These are phyloP conservation scores for Brotula barbata DNA, from an alignment of 2,797 vertebrate genomes.

Conservation along the genomic window DNA sequence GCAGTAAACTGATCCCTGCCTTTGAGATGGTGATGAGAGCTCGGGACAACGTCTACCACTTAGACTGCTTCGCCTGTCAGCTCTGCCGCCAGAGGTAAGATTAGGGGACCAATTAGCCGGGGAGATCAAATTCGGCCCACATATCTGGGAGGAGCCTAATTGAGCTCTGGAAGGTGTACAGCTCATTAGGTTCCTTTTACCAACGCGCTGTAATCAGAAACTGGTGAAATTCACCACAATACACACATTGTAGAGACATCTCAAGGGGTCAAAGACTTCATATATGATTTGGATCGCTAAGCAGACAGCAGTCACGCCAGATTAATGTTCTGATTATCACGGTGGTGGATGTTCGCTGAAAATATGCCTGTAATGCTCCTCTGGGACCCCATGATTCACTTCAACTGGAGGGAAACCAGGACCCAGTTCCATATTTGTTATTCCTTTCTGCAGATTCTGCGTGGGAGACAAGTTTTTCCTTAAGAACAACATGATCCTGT, in stretches of 20 bases:
- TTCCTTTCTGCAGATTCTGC: slow-evolving; percentile 85
- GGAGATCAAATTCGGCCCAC: slow-evolving; percentile 69
- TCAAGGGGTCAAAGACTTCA: slow-evolving; percentile 44
- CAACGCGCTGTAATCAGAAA: slow-evolving; percentile 47
- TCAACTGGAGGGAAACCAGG: slow-evolving; percentile 32
- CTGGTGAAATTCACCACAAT: slow-evolving; percentile 36
- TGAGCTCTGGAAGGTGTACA: slow-evolving; percentile 33
- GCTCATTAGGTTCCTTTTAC: slow-evolving; percentile 49
- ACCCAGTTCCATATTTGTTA: slow-evolving; percentile 59
- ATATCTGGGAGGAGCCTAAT: slow-evolving; percentile 48
- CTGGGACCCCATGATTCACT: slow-evolving; percentile 53
- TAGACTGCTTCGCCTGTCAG: slow-evolving; percentile 97
- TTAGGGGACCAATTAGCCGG: slow-evolving; percentile 69
- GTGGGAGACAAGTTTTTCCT: slow-evolving; percentile 98
- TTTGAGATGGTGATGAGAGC: slow-evolving; percentile 99
- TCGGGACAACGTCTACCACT: slow-evolving; percentile 96
- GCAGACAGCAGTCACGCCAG: slow-evolving; percentile 52
- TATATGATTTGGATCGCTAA: slow-evolving; percentile 46
- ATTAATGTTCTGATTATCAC: slow-evolving; percentile 61
- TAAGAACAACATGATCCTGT: slow-evolving; percentile 99
- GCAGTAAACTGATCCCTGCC: slow-evolving; percentile 96
- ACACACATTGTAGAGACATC: slow-evolving; percentile 16
- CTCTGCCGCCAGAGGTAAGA: slow-evolving; percentile 97
- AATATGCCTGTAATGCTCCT: slow-evolving; percentile 52
- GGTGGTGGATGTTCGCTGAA: slow-evolving; percentile 41